phyloP scores from a whole-genome alignment of 2,888 invertebrate genomes.

The Noctua janthina region DNA sequence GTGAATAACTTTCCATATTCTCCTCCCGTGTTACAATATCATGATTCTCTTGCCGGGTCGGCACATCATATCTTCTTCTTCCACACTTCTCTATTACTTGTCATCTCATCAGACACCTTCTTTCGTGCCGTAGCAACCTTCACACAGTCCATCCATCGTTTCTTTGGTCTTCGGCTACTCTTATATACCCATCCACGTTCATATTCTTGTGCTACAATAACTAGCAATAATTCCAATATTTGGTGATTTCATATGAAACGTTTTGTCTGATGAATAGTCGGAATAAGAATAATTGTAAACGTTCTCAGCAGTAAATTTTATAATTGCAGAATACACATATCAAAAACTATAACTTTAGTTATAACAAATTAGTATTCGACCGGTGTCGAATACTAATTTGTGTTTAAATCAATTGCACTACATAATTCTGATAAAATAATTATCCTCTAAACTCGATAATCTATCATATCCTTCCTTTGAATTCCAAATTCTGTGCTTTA shows the following conservation, averaged over 20 bases:
- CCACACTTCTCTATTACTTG: too few relatives aligned
- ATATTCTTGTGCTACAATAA: background rate
- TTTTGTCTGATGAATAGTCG: background rate
- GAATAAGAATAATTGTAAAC: background rate
- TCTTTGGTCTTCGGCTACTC: too few relatives aligned
- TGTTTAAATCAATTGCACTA: background rate
- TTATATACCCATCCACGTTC: too few relatives aligned
- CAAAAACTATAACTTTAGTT: background rate
- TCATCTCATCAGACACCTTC: too few relatives aligned
- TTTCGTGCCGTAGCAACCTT: too few relatives aligned
- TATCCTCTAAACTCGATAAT: constrained; percentile 26
- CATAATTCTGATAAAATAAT: constrained; percentile 15
- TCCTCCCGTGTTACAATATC: too few relatives aligned
- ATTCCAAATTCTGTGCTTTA: constrained; percentile 21
- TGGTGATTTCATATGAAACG: too few relatives aligned
- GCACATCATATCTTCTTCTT: too few relatives aligned
- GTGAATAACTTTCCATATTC: too few relatives aligned
- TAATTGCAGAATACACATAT: background rate
- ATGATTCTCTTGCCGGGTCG: too few relatives aligned
- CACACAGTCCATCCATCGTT: too few relatives aligned
- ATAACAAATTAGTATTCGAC: too few relatives aligned
- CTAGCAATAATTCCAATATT: background rate
- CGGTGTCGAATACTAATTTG: background rate
- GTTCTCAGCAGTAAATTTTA: background rate
- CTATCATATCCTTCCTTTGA: constrained; percentile 36